Conservation (phyloP, 2,113 vertebrate species). For the Plecotus auritus region DNA sequence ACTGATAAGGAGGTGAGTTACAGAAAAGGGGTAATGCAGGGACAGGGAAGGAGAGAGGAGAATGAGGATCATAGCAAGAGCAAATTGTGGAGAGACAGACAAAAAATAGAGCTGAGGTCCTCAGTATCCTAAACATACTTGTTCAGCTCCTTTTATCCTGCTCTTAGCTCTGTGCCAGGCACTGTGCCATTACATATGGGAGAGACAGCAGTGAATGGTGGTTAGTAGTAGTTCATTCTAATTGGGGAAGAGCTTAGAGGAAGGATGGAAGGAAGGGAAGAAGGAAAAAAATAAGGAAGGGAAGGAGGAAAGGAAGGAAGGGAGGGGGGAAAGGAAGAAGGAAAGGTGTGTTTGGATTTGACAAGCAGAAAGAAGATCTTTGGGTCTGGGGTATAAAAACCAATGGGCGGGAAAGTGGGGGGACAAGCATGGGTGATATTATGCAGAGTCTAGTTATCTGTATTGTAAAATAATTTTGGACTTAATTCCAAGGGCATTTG, state of each 20-base stretch:
- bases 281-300: background rate
- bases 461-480: background rate
- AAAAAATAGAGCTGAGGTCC: background rate
- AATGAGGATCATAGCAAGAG: background rate
- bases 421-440: background rate
- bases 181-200: background rate
- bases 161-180: background rate
- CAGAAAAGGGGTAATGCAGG: background rate
- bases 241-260: background rate
- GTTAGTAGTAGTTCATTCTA: background rate
- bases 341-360: background rate
- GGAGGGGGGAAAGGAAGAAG: background rate
- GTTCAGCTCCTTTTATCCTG: background rate
- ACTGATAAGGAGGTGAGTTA: background rate
- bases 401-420: background rate
- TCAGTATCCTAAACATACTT: background rate
- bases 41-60: background rate
- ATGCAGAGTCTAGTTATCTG: background rate
- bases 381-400: background rate
- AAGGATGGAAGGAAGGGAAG: background rate
- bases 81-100: background rate
- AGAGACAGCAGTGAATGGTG: background rate
- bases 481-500: slow-evolving; percentile 3
- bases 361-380: background rate
- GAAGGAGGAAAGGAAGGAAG: background rate